These are phyloP conservation scores for Latrodectus geometricus DNA, from an alignment of 1,140 invertebrate species.

Conservation along the genomic window DNA sequence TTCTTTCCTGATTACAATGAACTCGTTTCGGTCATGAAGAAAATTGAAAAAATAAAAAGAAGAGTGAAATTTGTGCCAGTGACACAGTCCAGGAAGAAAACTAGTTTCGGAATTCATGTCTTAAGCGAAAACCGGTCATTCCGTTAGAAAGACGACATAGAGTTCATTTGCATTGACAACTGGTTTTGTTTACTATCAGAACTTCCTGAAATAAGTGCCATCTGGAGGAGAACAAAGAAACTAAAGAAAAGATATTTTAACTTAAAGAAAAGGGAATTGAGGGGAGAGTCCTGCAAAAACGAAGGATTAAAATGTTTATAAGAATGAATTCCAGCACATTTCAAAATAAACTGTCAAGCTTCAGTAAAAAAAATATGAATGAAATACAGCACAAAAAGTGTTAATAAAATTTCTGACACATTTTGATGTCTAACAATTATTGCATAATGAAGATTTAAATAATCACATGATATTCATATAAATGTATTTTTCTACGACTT, in stretches of 20 bases:
- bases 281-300: neutral
- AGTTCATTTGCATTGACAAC: neutral
- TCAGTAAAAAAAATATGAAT: neutral
- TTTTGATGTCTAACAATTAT: no score
- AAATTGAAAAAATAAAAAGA: conserved; percentile 24
- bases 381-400: neutral
- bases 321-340: neutral
- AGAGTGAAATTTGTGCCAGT: conserved; percentile 45
- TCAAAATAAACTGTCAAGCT: neutral
- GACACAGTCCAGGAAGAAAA: conserved; percentile 34
- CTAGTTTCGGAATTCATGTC: conserved; percentile 14
- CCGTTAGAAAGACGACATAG: conserved; percentile 6
- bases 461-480: no score
- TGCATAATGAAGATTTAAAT: no score
- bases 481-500: no score
- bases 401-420: no score
- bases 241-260: neutral
- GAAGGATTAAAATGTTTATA: neutral
- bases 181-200: conserved; percentile 41
- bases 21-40: neutral
- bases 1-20: conserved; percentile 15
- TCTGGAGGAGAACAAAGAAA: neutral
- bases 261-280: neutral
- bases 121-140: conserved; percentile 23
- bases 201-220: conserved; percentile 9